Evolutionary conservation across 2,797 vertebrate genomes (phyloP).

Genomic region (Lacerta agilis): DNA sequence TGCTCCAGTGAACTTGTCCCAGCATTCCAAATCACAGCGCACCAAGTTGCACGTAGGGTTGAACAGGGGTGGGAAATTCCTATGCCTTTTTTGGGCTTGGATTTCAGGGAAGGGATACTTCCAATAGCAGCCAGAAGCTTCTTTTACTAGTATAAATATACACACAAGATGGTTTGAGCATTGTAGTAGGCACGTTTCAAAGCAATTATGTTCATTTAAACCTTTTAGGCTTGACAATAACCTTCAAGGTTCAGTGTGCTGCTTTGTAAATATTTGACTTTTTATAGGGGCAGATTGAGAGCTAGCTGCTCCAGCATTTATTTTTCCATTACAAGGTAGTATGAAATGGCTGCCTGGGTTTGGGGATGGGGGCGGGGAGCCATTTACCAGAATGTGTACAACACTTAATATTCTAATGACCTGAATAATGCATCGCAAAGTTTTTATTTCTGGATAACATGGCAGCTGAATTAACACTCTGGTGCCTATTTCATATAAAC

Average conservation of each 20-base stretch:
- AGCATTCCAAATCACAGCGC: neutral
- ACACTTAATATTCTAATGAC: conserved; percentile 24
- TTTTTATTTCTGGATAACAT: conserved; percentile 31
- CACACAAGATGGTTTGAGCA: neutral
- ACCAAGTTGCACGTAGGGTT: neutral
- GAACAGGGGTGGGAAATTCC: neutral
- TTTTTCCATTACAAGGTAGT: conserved; percentile 40
- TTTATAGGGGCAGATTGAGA: conserved; percentile 46
- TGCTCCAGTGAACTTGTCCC: neutral
- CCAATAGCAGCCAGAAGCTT: neutral
- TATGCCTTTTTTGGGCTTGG: neutral
- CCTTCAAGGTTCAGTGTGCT: conserved; percentile 52
- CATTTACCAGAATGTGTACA: conserved; percentile 41
- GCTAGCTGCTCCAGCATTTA: conserved; percentile 43
- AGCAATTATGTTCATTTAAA: conserved; percentile 52
- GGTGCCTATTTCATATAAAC: neutral
- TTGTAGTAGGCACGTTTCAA: conserved; percentile 17
- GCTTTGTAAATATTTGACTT: conserved; percentile 57
- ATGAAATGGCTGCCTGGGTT: conserved; percentile 22
- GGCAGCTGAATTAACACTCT: conserved; percentile 6
- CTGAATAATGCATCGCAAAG: conserved; percentile 57
- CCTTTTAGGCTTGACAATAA: conserved; percentile 43
- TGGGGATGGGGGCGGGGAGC: conserved; percentile 12
- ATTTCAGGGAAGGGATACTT: neutral
- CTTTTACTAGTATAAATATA: neutral